phyloP scores from a whole-genome alignment of 2,113 vertebrate genomes.

The Dicaeum eximium region DNA sequence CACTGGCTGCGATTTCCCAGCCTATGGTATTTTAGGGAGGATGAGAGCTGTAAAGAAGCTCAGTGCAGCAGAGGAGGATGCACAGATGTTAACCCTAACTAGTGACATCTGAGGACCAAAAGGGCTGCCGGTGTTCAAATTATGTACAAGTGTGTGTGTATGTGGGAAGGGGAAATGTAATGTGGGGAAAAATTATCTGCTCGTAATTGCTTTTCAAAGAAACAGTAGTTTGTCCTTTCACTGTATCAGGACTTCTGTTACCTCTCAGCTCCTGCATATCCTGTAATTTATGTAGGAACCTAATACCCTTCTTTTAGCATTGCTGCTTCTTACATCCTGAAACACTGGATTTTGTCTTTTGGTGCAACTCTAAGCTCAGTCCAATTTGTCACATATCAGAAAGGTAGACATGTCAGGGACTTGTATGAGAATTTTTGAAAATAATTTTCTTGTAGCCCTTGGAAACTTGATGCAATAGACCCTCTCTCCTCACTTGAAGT shows the following conservation, averaged over 20 bases:
- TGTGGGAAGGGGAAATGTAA: background rate
- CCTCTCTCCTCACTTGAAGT: accelerated
- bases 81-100: background rate
- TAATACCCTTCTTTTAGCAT: background rate
- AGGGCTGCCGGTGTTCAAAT: background rate
- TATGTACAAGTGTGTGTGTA: background rate
- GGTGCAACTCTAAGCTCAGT: background rate
- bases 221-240: background rate
- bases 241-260: background rate
- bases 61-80: accelerated
- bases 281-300: background rate
- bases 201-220: background rate
- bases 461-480: background rate
- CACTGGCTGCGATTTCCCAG: background rate
- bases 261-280: background rate
- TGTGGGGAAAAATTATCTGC: background rate
- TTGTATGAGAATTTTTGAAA: background rate
- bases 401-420: background rate
- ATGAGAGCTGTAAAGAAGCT: background rate
- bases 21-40: background rate
- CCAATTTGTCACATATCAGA: background rate
- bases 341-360: background rate
- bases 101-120: background rate
- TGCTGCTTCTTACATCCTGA: background rate
- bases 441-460: background rate